Evolutionary conservation across 35 echinoderm and acorn worm genomes (phyloP).

Genomic region (Anneissia japonica): DNA sequence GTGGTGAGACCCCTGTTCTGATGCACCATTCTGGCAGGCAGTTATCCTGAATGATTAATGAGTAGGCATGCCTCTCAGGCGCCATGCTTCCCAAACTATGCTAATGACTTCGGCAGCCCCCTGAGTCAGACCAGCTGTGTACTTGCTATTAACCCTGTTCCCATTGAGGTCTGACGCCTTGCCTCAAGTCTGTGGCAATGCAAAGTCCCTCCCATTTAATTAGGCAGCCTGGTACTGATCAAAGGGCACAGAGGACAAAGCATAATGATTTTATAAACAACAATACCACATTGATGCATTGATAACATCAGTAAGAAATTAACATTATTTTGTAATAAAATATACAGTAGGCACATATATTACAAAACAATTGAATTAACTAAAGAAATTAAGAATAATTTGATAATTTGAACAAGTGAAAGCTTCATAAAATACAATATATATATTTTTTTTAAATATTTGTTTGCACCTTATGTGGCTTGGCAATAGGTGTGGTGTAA

Average conservation of each 20-base stretch:
- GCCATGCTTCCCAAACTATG: slow-evolving; percentile 47
- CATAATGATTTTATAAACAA: not conserved
- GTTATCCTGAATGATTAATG: slow-evolving; percentile 30
- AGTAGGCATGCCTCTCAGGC: slow-evolving; percentile 30
- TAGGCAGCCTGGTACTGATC: not conserved
- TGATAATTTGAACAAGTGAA: no score
- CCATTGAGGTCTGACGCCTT: not conserved
- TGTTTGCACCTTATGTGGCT: no score
- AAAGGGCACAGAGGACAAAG: not conserved
- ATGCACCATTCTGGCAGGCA: not conserved
- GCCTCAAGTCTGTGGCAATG: not conserved
- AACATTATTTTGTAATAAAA: no score
- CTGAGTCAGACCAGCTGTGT: not conserved
- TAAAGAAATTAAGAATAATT: no score
- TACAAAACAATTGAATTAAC: no score
- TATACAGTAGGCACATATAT: no score
- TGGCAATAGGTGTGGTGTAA: no score
- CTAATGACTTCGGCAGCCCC: slow-evolving; percentile 41
- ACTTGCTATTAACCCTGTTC: not conserved
- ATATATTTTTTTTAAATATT: no score
- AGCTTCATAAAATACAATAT: no score
- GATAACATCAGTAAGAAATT: no score
- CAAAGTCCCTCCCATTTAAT: not conserved
- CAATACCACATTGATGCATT: no score
- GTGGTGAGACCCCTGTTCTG: not conserved